Evolutionary conservation across 2,888 invertebrate species (phyloP), one percentile per base, ranked within the genome.

Genomic region (Andrena flavipes): DNA sequence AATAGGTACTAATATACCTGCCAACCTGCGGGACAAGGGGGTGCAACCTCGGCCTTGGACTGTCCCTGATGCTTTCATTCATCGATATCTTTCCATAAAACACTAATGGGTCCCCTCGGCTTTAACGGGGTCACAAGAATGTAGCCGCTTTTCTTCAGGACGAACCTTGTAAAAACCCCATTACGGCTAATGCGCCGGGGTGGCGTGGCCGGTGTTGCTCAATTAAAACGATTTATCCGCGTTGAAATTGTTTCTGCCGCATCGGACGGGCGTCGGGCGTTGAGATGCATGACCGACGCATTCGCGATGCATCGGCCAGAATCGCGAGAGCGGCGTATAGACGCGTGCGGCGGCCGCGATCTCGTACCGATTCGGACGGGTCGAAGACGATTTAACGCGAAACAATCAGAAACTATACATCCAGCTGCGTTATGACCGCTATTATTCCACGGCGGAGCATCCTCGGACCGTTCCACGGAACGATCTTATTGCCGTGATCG

Each of bases 141-240:
- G 33, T 35, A 16, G 1, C 26, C 0, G 3, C 16, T 7, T 16
- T 42, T 42, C 42, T 42, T 48, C 6, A 8, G 1, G 33, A 10
- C 23, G 49, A 16, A 10, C 33, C 16, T 0, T 7, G 35, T 20
- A 23, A 68, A 68, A 74, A 59, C 16, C 3, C 2, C 48, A 68
- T 74, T 68, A 48, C 67, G 8, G 30, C 7, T 60, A 33, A 59
- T n/a, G 7, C 67, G 29, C 6, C n/a, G 74, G 29, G 54, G 56
- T 67, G 56, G 29, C 29, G 65, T 56, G 64, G 64, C 10, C 49
- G 30, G 30, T 29, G 65, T 62, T 29, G 62, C 23, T 78, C 68
- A 73, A 78, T 78, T 78, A 78, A 78, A 78, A 74, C 62, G 73
- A 68, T 78, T 78, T 63, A 74, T 54, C 68, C 68, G 62, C 73